phyloP scores from a whole-genome alignment of 2,797 vertebrate genomes.

The Anguilla megastoma region DNA sequence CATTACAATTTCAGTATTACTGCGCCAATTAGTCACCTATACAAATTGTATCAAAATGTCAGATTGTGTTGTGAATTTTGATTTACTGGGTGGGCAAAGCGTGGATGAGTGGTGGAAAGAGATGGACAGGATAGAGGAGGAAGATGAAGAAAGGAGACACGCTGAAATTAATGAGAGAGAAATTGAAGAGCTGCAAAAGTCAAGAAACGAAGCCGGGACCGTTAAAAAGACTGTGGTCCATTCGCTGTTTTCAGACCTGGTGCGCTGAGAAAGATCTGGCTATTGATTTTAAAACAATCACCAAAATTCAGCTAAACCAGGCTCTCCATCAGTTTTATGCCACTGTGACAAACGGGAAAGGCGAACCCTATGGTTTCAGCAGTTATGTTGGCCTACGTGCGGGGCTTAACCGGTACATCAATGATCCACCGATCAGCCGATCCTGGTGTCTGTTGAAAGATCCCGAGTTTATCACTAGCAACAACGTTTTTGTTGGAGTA shows the following conservation, averaged over 20 bases:
- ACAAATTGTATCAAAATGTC: no score
- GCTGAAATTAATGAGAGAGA: neutral
- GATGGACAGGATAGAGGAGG: neutral
- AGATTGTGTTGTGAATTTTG: no score
- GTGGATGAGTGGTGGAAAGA: no score
- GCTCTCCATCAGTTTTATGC: neutral
- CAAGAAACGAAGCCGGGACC: neutral
- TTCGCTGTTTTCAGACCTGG: neutral
- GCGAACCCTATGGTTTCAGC: neutral
- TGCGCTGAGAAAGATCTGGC: neutral
- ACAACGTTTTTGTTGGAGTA: neutral
- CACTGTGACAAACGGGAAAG: neutral
- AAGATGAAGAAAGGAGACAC: neutral
- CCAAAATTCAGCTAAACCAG: neutral
- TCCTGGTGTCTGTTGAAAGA: neutral
- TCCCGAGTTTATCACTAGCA: neutral
- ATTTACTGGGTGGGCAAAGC: no score
- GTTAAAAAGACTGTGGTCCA: neutral
- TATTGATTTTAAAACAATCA: neutral
- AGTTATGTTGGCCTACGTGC: neutral
- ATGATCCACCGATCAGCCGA: neutral
- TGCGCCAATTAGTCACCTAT: no score
- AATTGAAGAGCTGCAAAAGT: neutral
- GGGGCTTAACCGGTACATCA: neutral
- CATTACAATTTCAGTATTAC: no score